These are phyloP conservation scores for Cygnus buccinator DNA, from an alignment of 2,113 vertebrate species.

Conservation along the genomic window DNA sequence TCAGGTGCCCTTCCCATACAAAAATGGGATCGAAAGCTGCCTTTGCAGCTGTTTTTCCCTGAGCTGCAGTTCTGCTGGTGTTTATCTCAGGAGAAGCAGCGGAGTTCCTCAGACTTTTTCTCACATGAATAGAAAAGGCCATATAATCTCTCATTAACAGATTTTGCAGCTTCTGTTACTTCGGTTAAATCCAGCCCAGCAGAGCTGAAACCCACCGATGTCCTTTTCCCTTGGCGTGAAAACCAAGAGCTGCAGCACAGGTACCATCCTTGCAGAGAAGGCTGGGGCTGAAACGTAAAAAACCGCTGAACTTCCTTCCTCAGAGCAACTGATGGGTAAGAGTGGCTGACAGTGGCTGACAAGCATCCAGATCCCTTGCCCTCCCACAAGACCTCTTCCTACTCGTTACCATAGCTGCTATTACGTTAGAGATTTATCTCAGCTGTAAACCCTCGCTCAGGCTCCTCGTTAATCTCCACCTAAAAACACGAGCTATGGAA, in stretches of 20 bases:
- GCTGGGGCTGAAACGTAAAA: background rate
- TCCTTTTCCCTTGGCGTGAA: background rate
- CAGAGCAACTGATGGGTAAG: background rate
- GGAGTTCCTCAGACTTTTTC: background rate
- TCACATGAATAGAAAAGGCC: background rate
- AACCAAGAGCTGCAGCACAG: background rate
- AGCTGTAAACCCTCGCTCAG: background rate
- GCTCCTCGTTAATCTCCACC: background rate
- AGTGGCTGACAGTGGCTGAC: background rate
- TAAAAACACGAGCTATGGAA: background rate
- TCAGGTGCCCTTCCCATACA: background rate
- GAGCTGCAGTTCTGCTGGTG: background rate
- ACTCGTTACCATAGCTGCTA: background rate
- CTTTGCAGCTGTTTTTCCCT: background rate
- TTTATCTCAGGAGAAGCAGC: background rate
- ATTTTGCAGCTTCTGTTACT: background rate
- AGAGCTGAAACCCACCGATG: background rate
- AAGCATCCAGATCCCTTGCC: background rate
- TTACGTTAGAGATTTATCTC: background rate
- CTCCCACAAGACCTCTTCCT: background rate
- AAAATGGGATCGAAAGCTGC: background rate
- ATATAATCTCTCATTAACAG: background rate
- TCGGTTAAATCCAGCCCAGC: background rate
- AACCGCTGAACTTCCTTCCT: background rate
- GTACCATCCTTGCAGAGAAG: background rate